phyloP scores from a whole-genome alignment of 1,140 invertebrate species.

The Phocides pigmalion region DNA sequence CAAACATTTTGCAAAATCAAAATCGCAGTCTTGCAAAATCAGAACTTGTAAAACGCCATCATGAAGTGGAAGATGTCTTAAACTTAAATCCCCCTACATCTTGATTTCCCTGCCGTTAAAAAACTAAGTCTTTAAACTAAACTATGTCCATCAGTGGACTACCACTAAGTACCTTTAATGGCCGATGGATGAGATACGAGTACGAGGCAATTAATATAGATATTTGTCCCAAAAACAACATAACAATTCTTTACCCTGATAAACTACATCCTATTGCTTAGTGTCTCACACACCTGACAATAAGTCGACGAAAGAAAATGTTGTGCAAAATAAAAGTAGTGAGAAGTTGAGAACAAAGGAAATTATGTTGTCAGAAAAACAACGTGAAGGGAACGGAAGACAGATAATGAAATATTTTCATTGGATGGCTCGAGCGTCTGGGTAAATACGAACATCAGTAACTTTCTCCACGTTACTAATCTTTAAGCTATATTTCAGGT shows the following conservation, averaged over 20 bases:
- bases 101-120: too few relatives aligned
- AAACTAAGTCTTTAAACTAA: too few relatives aligned
- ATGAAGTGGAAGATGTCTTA: too few relatives aligned
- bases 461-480: background rate
- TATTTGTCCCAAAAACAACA: background rate
- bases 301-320: background rate
- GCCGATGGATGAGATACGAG: too few relatives aligned
- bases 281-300: slow-evolving; percentile 1
- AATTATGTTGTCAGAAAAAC: slow-evolving; percentile 42
- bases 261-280: background rate
- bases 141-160: too few relatives aligned
- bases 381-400: slow-evolving; percentile 35
- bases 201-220: background rate
- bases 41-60: too few relatives aligned
- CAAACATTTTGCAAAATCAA: too few relatives aligned
- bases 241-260: background rate
- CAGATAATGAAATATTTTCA: slow-evolving; percentile 52
- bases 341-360: slow-evolving; percentile 40
- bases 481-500: background rate
- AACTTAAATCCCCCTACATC: too few relatives aligned
- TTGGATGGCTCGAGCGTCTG: slow-evolving; percentile 26
- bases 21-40: too few relatives aligned
- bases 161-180: too few relatives aligned
- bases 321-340: slow-evolving; percentile 8
- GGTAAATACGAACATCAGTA: background rate